Evolutionary conservation across 2,888 invertebrate genomes (phyloP).

Genomic region (Drosophila conformis): DNA sequence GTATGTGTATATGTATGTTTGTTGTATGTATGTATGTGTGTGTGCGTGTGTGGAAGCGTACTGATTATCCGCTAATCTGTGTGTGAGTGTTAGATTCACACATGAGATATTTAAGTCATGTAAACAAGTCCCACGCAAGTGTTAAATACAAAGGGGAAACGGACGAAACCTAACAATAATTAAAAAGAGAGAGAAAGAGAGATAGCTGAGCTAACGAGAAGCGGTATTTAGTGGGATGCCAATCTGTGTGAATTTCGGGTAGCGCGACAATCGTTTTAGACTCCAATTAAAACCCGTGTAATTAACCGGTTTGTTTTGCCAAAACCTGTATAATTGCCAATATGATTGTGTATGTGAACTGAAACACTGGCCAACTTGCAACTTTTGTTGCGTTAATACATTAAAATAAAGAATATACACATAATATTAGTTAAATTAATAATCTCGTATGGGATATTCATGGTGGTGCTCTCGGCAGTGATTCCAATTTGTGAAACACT

Average conservation of each 20-base stretch:
- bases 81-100: constrained; percentile 23
- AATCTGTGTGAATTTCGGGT: constrained; percentile 13
- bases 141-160: constrained; percentile 23
- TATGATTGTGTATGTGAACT: not conserved
- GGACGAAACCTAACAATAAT: constrained; percentile 5
- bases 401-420: not conserved
- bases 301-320: constrained; percentile 64
- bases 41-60: constrained; percentile 14
- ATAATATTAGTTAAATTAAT: not conserved
- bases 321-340: constrained; percentile 41
- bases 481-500: not conserved
- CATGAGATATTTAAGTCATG: constrained; percentile 7
- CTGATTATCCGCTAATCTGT: constrained; percentile 26
- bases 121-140: constrained; percentile 28
- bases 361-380: not conserved
- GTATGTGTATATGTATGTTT: not conserved
- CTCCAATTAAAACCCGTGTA: constrained; percentile 30
- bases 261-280: not conserved
- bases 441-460: not conserved
- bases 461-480: not conserved
- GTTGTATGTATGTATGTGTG: not conserved
- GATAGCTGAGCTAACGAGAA: not conserved
- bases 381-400: constrained; percentile 6
- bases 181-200: constrained; percentile 14
- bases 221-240: constrained; percentile 32